These are phyloP conservation scores for Porites cylindrica DNA, from an alignment of 92 coral and sea anemone genomes.

Conservation along the genomic window DNA sequence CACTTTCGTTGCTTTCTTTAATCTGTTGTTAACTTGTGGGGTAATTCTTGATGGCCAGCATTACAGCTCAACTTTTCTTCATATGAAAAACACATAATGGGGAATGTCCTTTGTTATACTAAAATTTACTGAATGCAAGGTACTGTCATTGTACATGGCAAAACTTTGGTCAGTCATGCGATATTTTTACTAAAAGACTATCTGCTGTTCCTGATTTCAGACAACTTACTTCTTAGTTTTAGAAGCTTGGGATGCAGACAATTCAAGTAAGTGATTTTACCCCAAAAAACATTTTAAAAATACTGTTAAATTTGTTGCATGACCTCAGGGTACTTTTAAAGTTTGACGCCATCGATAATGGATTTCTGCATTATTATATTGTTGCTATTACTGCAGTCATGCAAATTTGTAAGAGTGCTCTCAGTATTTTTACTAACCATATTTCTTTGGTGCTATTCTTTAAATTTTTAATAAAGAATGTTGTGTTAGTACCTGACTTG, in stretches of 20 bases:
- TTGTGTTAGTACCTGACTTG: not conserved
- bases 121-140: not conserved
- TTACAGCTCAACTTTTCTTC: not conserved
- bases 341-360: not conserved
- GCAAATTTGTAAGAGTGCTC: not conserved
- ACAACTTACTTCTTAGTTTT: constrained; percentile 83
- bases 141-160: constrained; percentile 1
- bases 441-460: not conserved
- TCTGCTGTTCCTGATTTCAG: constrained; percentile 54
- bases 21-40: not conserved
- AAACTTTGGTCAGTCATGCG: constrained; percentile 13
- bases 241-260: constrained; percentile 91
- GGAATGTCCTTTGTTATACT: constrained; percentile 1
- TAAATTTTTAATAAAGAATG: not conserved
- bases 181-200: not conserved
- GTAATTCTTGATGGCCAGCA: not conserved
- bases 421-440: not conserved
- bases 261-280: constrained; percentile 67
- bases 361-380: constrained; percentile 19
- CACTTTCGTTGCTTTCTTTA: not conserved
- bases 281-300: not conserved
- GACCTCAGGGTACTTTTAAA: constrained; percentile 7
- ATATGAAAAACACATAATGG: not conserved
- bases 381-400: constrained; percentile 9
- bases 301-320: not conserved